Base-by-base conservation (phyloP, 1,140 invertebrate genomes). In the Caenorhabditis tropicalis region DNA sequence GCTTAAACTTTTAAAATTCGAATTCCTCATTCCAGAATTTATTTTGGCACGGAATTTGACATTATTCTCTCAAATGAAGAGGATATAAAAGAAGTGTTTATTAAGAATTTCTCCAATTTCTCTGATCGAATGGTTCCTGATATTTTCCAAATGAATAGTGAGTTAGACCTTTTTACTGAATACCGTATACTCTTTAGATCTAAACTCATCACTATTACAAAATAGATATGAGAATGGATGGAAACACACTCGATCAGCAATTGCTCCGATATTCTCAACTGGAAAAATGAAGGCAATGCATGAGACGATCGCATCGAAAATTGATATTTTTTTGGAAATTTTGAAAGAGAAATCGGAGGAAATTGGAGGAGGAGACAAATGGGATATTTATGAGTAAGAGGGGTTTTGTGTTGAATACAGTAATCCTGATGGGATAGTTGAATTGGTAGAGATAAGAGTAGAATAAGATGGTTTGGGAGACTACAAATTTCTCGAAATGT, bases 271-370 rank as follows among this genome's bases (percentile, higher is more conserved):
- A 19, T 81, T 81, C 31, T 6, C 79, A 21, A 81, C 79, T 36
- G 79, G 79, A 53, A 81, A 81, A 81, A 81, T 81, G 79, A 81
- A 81, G 46, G 79, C 79, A 15, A 81, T 81, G 79, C 79, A 81
- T 58, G 79, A 81, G 46, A 81, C 79, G 19, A 81, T 81, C 27
- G 29, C 16, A 7, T 33, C 48, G 51, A 81, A 81, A 81, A 53
- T 81, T 0, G 79, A 81, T 12, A 51, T 16, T 10, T 51, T 81
- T 21, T 24, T 81, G 24, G 79, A 81, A 19, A 81, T 81, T 53
- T 46, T 74, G n/a, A 53, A 36, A 31, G 79, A 81, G 31, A 81
- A 81, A 81, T 36, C 48, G 3, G n/a, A 16, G 15, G 21, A 79
- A 79, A n/a, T n/a, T n/a, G 31, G 4, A 12, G 31, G 49, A 19